Base-by-base conservation (phyloP, 2,888 invertebrate species). In the Drosophila setosimentum region DNA sequence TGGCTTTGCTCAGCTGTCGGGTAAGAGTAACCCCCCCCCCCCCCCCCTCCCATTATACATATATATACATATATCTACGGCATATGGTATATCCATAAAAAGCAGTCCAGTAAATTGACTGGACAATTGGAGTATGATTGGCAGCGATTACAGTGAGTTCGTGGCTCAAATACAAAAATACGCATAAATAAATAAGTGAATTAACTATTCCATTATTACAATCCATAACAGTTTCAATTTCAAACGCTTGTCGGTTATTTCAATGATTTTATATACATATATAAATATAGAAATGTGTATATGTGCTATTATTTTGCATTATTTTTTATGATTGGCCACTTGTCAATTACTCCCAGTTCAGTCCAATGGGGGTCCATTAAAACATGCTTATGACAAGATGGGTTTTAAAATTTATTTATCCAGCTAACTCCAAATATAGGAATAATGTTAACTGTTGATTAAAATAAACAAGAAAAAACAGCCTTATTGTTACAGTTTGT, bases 101-200 rank as follows among this genome's bases (percentile, higher is more conserved):
- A 66, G 32, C 37, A 67, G 66, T 59, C 29, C 49, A 60, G 57
- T 50, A 77, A 83, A 83, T 83, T 83, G 83, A 76, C 69, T 73
- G 83, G 49, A 81, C 86, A 83, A 83, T 78, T 83, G 78, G 51
- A 73, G 66, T 51, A 77, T 78, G 74, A 74, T 78, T 78, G 78
- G 49, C 69, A 51, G 30, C 66, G 58, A 77, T 77, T 77, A 73
- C 42, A 45, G 45, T 55, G 40, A 50, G 71, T 32, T 45, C n/a
- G 45, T 50, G 42, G 59, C 33, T 32, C 27, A 62, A 24, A 45
- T 24, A 7, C n/a, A 59, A 33, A 35, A 37, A 51, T 10, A 49
- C 24, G 42, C 48, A 68, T 50, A 49, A 32, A 64, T 61, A 74
- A 58, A 54, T 66, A 61, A 69, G 49, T 65, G 68, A 63, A 68